phyloP scores from a whole-genome alignment of 2,797 vertebrate genomes.

The Tapera naevia region DNA sequence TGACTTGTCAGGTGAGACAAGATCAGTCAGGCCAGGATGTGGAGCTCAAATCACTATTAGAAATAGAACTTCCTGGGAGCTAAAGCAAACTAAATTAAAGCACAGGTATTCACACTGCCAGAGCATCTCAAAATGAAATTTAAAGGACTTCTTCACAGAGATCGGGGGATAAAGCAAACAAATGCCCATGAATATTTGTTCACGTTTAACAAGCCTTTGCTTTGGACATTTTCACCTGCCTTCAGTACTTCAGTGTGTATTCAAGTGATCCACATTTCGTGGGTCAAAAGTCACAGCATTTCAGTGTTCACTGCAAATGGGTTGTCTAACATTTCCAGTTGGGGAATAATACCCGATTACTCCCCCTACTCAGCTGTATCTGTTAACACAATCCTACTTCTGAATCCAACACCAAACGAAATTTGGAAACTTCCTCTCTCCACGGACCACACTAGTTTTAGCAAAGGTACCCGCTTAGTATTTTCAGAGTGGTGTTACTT shows the following conservation, averaged over 20 bases:
- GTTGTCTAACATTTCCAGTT: neutral
- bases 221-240: slow-evolving; percentile 28
- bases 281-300: slow-evolving; percentile 20
- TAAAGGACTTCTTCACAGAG: slow-evolving; percentile 42
- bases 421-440: neutral
- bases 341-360: neutral
- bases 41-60: slow-evolving; percentile 45
- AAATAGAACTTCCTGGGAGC: slow-evolving; percentile 42
- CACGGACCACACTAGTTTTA: neutral
- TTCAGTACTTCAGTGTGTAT: neutral
- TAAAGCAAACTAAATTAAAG: slow-evolving; percentile 59
- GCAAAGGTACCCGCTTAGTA: neutral
- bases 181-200: slow-evolving; percentile 57
- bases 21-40: slow-evolving; percentile 43
- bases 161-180: slow-evolving; percentile 18
- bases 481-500: neutral
- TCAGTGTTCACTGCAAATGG: neutral
- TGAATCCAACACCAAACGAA: neutral
- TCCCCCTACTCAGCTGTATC: neutral
- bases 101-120: slow-evolving; percentile 25
- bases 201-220: slow-evolving; percentile 38
- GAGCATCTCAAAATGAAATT: slow-evolving; percentile 54
- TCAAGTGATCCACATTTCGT: slow-evolving; percentile 17
- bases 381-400: neutral
- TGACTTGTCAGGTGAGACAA: slow-evolving; percentile 50